A percentile compares a stretch with the other conserved stretches of the same genome.
These are phyloP conservation scores for Noctua pronuba DNA, from an alignment of 2,888 invertebrate genomes.

Conservation along the genomic window DNA sequence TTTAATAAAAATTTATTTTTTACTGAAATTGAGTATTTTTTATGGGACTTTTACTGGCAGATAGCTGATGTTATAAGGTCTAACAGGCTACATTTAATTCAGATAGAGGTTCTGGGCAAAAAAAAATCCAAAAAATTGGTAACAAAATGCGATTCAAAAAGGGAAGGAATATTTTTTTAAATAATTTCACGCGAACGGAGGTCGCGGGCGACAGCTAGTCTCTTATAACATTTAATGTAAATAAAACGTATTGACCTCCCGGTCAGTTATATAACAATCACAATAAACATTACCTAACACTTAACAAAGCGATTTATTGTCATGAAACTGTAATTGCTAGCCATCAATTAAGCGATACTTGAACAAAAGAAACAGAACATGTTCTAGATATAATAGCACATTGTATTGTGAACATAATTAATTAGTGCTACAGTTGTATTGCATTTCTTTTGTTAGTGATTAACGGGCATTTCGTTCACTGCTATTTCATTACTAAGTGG, in stretches of 20 bases:
- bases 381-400: slow-evolving; percentile 60
- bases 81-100: too few species aligned
- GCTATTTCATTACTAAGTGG: slow-evolving; percentile 13
- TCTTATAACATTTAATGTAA: not conserved
- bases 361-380: slow-evolving; percentile 55
- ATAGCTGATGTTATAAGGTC: too few species aligned
- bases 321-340: slow-evolving; percentile 57
- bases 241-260: not conserved
- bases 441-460: slow-evolving; percentile 45
- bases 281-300: slow-evolving; percentile 23
- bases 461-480: slow-evolving; percentile 45
- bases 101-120: too few species aligned
- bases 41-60: too few species aligned
- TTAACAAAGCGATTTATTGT: slow-evolving; percentile 40
- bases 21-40: too few species aligned
- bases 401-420: slow-evolving; percentile 63
- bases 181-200: too few species aligned
- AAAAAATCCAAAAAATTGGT: too few species aligned
- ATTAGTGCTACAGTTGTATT: slow-evolving; percentile 44
- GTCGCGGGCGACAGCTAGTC: too few species aligned
- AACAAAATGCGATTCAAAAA: too few species aligned
- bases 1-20: too few species aligned
- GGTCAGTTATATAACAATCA: slow-evolving; percentile 14
- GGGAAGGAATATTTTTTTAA: too few species aligned
- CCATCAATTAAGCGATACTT: slow-evolving; percentile 44